Base-by-base conservation (phyloP, 2,888 invertebrate species). In the Agrilus mali region DNA sequence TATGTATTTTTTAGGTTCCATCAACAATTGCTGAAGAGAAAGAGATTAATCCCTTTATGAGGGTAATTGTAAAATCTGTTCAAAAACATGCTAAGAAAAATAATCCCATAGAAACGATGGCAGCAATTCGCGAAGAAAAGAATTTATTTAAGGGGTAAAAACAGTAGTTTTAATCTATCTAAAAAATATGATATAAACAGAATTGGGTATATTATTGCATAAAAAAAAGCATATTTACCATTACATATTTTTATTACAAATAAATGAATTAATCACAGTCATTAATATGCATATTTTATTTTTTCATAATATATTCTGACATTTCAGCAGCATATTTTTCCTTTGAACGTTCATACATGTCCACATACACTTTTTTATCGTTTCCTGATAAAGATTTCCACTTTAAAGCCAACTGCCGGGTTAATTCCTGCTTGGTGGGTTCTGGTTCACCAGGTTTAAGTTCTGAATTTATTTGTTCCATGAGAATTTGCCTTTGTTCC, bases 21-120 rank as follows among this genome's bases (percentile, higher is more conserved):
- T 93, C 94, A 20, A 92, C 93, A 8, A 94, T 96, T 55, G 81
- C 67, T 1, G 86, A 90, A 56, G 96, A 96, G 60, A 87, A 89
- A 61, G 62, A 69, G 27, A 84, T 82, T 56, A 96, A 96, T 72
- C 95, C 95, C 4, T 96, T 96, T 63, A 95, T 96, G 95, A 75
- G 96, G 54, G 90, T 94, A 0, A 69, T 71, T 43, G 71, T 74
- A 47, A 50, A 67, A 0, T 48, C 69, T 2, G 80, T 93, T 0
- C 83, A 86, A 71, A 64, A 73, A 41, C 81, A 84, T 63, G 78
- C 82, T 0, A 69, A 74, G 1, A 67, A 72, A 47, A 58, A 53
- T 6, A 75, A 82, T 60, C 75, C 84, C 0, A 67, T 94, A 42
- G 69, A 73, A 41, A 80, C 85, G 2, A 94, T 95, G 95, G 78